A percentile compares a stretch with the other conserved stretches of the same genome.
Evolutionary conservation across 2,888 invertebrate genomes (phyloP).

Genomic region (Pseudolycoriella hygida): DNA sequence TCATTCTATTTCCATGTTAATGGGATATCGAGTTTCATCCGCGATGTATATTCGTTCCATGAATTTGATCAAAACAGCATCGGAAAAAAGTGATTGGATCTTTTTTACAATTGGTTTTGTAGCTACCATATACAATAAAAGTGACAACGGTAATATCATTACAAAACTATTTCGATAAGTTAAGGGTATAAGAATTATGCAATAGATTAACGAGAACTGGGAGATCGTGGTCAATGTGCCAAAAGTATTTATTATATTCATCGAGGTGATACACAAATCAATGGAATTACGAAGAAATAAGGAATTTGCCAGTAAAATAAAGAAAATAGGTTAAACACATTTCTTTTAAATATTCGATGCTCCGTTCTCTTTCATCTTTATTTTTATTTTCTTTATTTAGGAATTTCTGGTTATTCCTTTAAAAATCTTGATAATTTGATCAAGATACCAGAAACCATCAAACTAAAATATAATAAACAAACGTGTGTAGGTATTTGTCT

Average conservation of each 20-base stretch:
- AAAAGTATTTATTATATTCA: no score
- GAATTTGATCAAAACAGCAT: slow-evolving; percentile 1
- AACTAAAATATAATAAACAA: background rate
- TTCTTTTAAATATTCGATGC: no score
- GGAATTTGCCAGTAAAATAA: no score
- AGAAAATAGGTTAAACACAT: no score
- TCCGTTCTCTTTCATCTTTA: background rate
- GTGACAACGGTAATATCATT: background rate
- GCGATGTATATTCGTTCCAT: slow-evolving; percentile 3
- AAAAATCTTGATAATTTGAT: background rate
- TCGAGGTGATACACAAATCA: no score
- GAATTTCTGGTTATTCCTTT: background rate
- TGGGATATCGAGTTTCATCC: slow-evolving; percentile 8
- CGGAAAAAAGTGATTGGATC: background rate
- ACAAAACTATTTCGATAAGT: no score
- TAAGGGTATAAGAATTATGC: no score
- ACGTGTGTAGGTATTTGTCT: background rate
- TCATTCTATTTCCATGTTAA: slow-evolving; percentile 7
- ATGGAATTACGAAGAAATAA: no score
- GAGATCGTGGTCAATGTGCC: no score
- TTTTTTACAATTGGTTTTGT: background rate
- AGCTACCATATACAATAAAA: background rate
- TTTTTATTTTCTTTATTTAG: background rate
- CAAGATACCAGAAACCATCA: background rate
- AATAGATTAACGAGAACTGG: no score